Base-by-base conservation (phyloP, 2,113 vertebrate species). In the Equus przewalskii region DNA sequence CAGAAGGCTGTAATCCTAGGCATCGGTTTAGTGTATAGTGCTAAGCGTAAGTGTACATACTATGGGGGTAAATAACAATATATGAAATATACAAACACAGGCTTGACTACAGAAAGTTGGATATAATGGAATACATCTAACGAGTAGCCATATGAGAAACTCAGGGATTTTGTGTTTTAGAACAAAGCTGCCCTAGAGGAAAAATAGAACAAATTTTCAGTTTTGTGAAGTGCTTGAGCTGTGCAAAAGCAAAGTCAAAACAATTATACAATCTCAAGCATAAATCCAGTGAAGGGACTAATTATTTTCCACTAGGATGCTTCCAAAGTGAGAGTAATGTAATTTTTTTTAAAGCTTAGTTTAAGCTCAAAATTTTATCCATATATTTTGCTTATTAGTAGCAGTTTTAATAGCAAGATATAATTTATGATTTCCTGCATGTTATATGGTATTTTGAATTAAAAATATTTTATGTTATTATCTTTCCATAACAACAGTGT, bases 351-450 rank as follows among this genome's bases (percentile, higher is more conserved):
- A 65, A 90, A 73, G 54, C 28, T 76, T 75, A 89, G 54, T 85
- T 90, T 79, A 94, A 80, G 26, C 22, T 73, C 58, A 46, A 41
- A 14, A 36, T 86, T 81, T 92, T 89, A 76, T 56, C 15, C 28
- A 1, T 44, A 1, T 79, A 79, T 75, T 88, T 93, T 96, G 19
- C 33, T 93, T 91, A 7, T 75, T 69, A n/a, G 51, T 30, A 58
- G 21, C 6, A 67, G 28, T 44, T 92, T 92, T 86, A 89, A 49
- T 81, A 92, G 60, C 15, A 95, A 80, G 36, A 11, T 89, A 62
- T 24, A 79, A 75, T 81, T 92, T 82, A 96, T 70, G 81, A 64
- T 72, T 76, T 93, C 41, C 85, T 95, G 44, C 13, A n/a, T 30
- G 21, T 80, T 72, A 4, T 41, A 76, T 62, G 16, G 33, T 26